Percentiles rank a stretch among this genome's conserved stretches.
Evolutionary conservation across 2,888 invertebrate genomes (phyloP).

Genomic region (Plutella xylostella): DNA sequence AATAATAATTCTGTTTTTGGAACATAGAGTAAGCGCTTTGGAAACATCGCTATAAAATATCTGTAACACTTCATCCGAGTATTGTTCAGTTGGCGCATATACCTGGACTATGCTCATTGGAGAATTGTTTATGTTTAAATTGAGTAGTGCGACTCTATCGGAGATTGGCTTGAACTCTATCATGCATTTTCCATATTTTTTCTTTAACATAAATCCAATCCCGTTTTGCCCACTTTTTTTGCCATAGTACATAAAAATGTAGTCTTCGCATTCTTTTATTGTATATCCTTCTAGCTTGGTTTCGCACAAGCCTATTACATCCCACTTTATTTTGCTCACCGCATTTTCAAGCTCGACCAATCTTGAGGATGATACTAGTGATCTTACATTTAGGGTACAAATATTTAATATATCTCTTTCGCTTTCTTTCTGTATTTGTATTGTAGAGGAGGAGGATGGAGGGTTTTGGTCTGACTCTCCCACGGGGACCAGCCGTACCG

Average conservation of each 20-base stretch:
- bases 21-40: background rate
- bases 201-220: background rate
- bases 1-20: background rate
- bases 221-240: background rate
- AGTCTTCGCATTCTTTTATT: background rate
- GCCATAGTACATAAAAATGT: background rate
- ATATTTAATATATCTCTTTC: background rate
- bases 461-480: background rate
- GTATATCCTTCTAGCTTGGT: background rate
- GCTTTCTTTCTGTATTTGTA: background rate
- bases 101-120: background rate
- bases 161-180: background rate
- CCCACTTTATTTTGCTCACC: background rate
- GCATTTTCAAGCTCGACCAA: background rate
- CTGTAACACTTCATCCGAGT: background rate
- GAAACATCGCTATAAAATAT: background rate
- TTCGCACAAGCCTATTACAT: background rate
- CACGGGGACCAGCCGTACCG: constrained; percentile 1
- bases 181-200: no score
- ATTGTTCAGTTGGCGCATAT: background rate
- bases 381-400: background rate
- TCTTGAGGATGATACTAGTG: background rate
- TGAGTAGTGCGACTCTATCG: background rate
- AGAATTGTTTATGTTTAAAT: background rate
- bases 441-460: background rate